Conservation (phyloP, 2,113 vertebrate species). For the Tyto alba region DNA sequence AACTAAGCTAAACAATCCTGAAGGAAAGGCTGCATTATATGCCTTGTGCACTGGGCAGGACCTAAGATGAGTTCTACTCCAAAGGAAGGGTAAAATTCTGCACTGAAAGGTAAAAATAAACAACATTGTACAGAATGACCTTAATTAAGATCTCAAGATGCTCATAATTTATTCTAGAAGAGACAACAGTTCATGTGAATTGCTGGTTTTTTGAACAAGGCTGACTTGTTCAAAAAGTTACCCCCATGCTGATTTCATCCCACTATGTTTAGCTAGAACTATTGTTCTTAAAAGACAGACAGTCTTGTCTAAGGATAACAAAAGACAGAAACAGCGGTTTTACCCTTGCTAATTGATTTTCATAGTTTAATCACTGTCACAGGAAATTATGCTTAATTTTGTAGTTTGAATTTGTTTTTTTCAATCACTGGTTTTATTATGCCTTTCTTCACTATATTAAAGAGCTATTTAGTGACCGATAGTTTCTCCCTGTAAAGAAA, state of each 20-base stretch:
- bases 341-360: not conserved
- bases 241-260: not conserved
- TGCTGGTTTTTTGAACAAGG: not conserved
- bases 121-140: not conserved
- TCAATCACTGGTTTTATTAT: not conserved
- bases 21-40: not conserved
- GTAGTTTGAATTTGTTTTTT: not conserved
- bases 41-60: not conserved
- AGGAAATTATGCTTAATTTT: not conserved
- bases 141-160: not conserved
- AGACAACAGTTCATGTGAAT: not conserved
- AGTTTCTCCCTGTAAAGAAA: not conserved
- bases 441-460: not conserved
- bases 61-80: not conserved
- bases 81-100: not conserved
- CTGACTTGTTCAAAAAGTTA: not conserved
- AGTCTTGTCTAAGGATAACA: not conserved
- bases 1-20: not conserved
- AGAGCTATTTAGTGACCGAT: not conserved
- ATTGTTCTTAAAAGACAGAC: not conserved
- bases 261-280: not conserved
- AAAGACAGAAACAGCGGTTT: not conserved
- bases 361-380: not conserved
- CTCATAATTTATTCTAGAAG: not conserved
- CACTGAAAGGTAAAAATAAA: not conserved